phyloP scores from a whole-genome alignment of 2,888 invertebrate species.

The Pterobdella sp. region DNA sequence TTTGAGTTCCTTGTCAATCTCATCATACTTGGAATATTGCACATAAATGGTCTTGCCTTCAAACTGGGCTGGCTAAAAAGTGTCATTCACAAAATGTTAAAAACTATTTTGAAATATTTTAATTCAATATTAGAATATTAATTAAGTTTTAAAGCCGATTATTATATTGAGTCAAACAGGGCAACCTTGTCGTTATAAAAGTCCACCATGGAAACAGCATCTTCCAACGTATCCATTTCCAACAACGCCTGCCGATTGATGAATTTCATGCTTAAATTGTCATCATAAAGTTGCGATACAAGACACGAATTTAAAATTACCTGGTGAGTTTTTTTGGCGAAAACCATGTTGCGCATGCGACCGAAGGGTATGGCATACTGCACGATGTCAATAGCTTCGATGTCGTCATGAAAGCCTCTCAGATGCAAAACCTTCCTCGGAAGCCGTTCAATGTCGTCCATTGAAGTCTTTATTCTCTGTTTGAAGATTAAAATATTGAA shows the following conservation, averaged over 20 bases:
- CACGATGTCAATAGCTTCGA: slow-evolving; percentile 24
- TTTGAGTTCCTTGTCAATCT: slow-evolving; percentile 18
- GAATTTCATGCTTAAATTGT: background rate
- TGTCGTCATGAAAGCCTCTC: slow-evolving; percentile 21
- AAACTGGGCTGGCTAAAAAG: slow-evolving; percentile 1
- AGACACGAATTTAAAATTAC: background rate
- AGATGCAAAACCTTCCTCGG: slow-evolving; percentile 24
- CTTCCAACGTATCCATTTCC: slow-evolving; percentile 19
- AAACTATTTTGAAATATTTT: too few species aligned
- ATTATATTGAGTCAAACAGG: too few species aligned
- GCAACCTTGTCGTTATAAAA: slow-evolving; percentile 3
- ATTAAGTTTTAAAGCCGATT: too few species aligned
- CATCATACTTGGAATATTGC: slow-evolving; percentile 26
- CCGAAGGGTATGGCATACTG: slow-evolving; percentile 25
- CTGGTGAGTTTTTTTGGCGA: slow-evolving; percentile 26
- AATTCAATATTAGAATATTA: too few species aligned
- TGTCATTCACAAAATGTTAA: too few species aligned
- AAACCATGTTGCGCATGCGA: slow-evolving; percentile 17
- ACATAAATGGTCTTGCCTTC: slow-evolving; percentile 21
- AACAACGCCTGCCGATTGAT: slow-evolving; percentile 10
- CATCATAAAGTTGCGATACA: too few species aligned
- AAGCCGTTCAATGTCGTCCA: background rate
- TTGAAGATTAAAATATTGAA: background rate
- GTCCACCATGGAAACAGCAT: slow-evolving; percentile 13
- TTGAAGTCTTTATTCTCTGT: background rate